Percentiles rank a stretch among this genome's conserved stretches.
Evolutionary conservation across 2,113 vertebrate genomes (phyloP).

Genomic region (Thamnaconus septentrionalis): DNA sequence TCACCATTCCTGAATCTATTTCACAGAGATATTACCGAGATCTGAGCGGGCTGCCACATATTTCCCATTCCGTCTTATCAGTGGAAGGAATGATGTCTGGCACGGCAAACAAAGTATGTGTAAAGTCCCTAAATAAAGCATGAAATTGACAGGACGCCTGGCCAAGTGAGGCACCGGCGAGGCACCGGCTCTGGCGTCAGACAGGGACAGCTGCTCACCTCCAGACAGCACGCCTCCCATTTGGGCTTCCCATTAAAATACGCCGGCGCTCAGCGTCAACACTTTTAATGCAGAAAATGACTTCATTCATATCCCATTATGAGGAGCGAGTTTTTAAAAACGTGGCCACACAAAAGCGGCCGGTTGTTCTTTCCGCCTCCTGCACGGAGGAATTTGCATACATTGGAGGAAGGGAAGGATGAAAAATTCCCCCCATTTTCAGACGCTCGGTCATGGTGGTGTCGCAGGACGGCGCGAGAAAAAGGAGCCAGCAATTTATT

Average conservation of each 20-base stretch:
- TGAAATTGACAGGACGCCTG: conserved; percentile 70
- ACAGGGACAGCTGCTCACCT: conserved; percentile 67
- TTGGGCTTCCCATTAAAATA: conserved; percentile 60
- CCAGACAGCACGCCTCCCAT: conserved; percentile 47
- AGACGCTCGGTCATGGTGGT: conserved; percentile 70
- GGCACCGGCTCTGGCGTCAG: conserved; percentile 27
- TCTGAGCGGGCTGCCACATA: conserved; percentile 68
- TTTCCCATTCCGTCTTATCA: conserved; percentile 74
- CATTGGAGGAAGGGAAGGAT: conserved; percentile 51
- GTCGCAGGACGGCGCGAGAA: conserved; percentile 33
- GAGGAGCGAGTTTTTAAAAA: conserved; percentile 37
- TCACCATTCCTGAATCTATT: conserved; percentile 68
- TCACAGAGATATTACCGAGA: conserved; percentile 72
- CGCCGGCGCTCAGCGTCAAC: conserved; percentile 51
- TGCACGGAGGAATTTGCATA: conserved; percentile 70
- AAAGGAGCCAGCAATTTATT: conserved; percentile 62
- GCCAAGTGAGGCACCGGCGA: conserved; percentile 46
- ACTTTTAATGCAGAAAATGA: conserved; percentile 66
- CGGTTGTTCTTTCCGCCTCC: conserved; percentile 43
- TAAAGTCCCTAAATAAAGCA: conserved; percentile 74
- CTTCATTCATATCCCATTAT: conserved; percentile 61
- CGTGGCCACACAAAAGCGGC: conserved; percentile 47
- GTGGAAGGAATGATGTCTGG: conserved; percentile 73
- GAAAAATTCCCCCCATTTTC: conserved; percentile 55
- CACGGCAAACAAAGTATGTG: conserved; percentile 72